Percentiles rank a stretch among this genome's conserved stretches.
phyloP scores from a whole-genome alignment of 1,140 invertebrate genomes.

The Maconellicoccus hirsutus region DNA sequence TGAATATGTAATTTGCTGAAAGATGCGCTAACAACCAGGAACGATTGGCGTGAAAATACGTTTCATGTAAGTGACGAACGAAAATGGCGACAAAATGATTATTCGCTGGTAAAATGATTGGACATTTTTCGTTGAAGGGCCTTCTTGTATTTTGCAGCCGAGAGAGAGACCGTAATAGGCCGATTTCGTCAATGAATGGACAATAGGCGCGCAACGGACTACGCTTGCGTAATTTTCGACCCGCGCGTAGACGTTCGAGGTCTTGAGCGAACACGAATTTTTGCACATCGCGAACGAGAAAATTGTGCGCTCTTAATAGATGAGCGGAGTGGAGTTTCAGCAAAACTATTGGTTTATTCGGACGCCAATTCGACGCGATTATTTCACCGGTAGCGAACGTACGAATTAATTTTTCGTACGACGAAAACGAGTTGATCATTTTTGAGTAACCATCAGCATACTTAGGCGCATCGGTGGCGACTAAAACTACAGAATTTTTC shows the following conservation, averaged over 20 bases:
- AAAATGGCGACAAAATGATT: conserved; percentile 32
- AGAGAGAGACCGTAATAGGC: conserved; percentile 26
- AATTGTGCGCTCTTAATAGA: too few relatives aligned
- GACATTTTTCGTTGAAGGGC: conserved; percentile 23
- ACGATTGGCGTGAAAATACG: neutral
- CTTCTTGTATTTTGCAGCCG: conserved; percentile 23
- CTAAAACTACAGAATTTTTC: neutral
- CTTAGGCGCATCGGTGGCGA: neutral
- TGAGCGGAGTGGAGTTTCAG: neutral
- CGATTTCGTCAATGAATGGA: conserved; percentile 26
- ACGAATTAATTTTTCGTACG: neutral
- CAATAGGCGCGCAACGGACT: neutral
- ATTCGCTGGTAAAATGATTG: conserved; percentile 26
- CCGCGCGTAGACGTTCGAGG: neutral
- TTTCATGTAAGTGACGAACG: conserved; percentile 26
- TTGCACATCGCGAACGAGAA: neutral
- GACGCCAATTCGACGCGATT: neutral
- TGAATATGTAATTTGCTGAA: neutral
- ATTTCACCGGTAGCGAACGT: neutral
- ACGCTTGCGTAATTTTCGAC: neutral
- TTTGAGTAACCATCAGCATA: neutral
- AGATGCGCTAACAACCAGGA: neutral
- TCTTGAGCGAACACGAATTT: neutral
- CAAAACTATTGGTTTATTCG: neutral
- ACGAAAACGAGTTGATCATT: neutral